These are phyloP conservation scores for Acropora tenuis DNA, from an alignment of 64 coral and sea anemone genomes.

Conservation along the genomic window DNA sequence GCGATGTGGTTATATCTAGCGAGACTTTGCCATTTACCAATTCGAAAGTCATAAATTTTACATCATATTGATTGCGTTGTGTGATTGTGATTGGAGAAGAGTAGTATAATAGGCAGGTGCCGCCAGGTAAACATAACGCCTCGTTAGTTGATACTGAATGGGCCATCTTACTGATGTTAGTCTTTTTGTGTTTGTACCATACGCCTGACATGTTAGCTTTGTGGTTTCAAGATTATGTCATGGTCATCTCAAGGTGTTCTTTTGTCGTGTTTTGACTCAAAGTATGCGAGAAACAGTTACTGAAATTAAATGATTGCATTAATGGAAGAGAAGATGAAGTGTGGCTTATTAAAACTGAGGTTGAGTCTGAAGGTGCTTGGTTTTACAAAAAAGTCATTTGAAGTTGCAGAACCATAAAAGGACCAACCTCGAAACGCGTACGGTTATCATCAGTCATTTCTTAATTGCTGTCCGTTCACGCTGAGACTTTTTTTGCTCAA, in stretches of 20 bases:
- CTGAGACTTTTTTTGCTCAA: too few relatives aligned
- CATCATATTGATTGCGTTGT: background rate
- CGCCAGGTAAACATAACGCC: background rate
- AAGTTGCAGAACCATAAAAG: too few relatives aligned
- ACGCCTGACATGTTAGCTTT: background rate
- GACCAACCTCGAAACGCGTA: too few relatives aligned
- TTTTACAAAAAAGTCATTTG: too few relatives aligned
- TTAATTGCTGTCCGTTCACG: too few relatives aligned
- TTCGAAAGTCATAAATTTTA: slow-evolving; percentile 51
- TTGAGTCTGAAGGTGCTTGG: too few relatives aligned
- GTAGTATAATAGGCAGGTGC: background rate
- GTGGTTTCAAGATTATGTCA: background rate
- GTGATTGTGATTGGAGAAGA: background rate
- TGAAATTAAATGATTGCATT: too few relatives aligned
- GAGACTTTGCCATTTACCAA: slow-evolving; percentile 5
- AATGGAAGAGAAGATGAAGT: too few relatives aligned
- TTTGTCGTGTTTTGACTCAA: background rate
- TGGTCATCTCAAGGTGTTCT: background rate
- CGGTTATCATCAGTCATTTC: too few relatives aligned
- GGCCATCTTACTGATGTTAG: background rate
- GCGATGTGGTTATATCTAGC: slow-evolving; percentile 1
- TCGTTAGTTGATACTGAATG: background rate
- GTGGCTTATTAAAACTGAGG: too few relatives aligned
- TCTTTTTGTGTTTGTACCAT: background rate
- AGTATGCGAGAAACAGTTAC: too few relatives aligned